Evolutionary conservation across 2,113 vertebrate genomes (phyloP).

Genomic region (Poicephalus gulielmi): DNA sequence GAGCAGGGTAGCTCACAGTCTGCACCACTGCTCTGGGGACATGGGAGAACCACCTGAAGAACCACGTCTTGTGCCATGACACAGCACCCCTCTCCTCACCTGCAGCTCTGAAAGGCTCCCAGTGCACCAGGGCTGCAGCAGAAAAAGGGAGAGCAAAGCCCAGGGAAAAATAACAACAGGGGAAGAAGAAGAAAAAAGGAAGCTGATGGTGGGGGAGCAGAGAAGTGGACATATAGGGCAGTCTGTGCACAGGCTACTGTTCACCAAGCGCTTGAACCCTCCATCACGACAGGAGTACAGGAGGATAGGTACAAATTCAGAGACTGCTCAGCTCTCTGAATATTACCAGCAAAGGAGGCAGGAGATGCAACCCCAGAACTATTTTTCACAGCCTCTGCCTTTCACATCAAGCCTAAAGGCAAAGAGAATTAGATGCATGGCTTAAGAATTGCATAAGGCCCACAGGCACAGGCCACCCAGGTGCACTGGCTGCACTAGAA

Average conservation of each 20-base stretch:
- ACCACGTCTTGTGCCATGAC: neutral
- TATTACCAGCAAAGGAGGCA: neutral
- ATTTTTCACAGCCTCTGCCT: neutral
- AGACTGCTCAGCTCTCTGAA: neutral
- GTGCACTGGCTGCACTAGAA: neutral
- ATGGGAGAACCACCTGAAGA: neutral
- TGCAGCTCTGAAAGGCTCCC: fast-evolving
- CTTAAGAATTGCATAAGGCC: neutral
- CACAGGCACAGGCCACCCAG: neutral
- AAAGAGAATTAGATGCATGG: neutral
- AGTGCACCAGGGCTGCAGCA: fast-evolving
- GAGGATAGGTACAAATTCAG: neutral
- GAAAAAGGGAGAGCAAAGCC: neutral
- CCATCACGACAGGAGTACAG: neutral
- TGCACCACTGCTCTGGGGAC: neutral
- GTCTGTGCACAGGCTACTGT: neutral
- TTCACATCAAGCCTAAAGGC: neutral
- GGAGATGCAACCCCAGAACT: neutral
- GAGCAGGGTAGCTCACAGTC: neutral
- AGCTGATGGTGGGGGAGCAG: neutral
- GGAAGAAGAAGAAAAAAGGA: neutral
- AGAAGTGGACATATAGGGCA: fast-evolving
- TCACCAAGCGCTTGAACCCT: neutral
- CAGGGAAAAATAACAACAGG: neutral
- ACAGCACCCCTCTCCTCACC: neutral